These are phyloP conservation scores for Dendrolimus kikuchii DNA, from an alignment of 1,140 invertebrate species.

Conservation along the genomic window DNA sequence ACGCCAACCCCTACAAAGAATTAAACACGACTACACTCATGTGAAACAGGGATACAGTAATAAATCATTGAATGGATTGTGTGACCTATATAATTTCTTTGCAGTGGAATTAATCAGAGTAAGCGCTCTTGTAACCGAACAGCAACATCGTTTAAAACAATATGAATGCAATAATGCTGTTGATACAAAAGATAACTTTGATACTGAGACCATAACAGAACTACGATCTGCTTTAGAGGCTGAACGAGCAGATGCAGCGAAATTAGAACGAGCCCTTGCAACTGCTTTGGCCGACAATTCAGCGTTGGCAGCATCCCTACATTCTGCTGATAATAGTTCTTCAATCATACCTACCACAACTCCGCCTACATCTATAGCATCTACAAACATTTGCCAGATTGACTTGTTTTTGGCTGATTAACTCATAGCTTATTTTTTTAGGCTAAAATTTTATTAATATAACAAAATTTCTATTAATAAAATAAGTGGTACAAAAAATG, in stretches of 20 bases:
- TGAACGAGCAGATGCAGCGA: constrained; percentile 35
- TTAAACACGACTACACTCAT: no score
- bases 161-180: constrained; percentile 10
- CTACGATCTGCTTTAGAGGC: constrained; percentile 35
- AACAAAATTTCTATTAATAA: no score
- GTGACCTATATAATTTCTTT: constrained; percentile 14
- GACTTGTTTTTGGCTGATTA: constrained; percentile 54
- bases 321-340: constrained; percentile 25
- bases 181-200: constrained; percentile 12
- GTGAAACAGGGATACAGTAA: no score
- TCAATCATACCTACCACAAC: constrained; percentile 7
- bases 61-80: background rate
- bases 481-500: no score
- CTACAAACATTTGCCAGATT: constrained; percentile 37
- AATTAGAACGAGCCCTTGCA: constrained; percentile 39
- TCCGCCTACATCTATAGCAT: constrained; percentile 6
- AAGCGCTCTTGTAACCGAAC: constrained; percentile 26
- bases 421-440: no score
- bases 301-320: constrained; percentile 31
- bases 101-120: constrained; percentile 49
- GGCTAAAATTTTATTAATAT: no score
- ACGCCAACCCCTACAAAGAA: no score
- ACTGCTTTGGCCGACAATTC: constrained; percentile 43
- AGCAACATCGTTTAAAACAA: constrained; percentile 29
- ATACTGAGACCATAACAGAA: constrained; percentile 32